phyloP scores from a whole-genome alignment of 2,113 vertebrate species.

The Poicephalus gulielmi region DNA sequence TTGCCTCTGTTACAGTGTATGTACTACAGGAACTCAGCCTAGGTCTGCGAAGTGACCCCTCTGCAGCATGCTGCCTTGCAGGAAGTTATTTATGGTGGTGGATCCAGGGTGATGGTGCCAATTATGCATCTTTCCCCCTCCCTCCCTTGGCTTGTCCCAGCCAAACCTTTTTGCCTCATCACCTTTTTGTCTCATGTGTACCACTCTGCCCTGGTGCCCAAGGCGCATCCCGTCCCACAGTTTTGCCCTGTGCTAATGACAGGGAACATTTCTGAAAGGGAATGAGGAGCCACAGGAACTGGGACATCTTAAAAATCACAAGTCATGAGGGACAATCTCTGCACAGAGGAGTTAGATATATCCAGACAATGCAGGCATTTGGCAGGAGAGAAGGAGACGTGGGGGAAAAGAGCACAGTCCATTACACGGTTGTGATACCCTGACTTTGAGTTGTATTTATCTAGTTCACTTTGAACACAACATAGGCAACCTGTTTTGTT shows the following conservation, averaged over 20 bases:
- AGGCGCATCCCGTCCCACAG: background rate
- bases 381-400: background rate
- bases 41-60: background rate
- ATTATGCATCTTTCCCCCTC: background rate
- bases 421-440: background rate
- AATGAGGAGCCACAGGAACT: background rate
- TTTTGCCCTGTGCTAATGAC: background rate
- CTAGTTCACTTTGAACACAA: background rate
- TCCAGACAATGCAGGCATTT: background rate
- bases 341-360: background rate
- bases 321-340: background rate
- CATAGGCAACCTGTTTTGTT: background rate
- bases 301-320: background rate
- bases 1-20: too few species aligned
- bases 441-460: background rate
- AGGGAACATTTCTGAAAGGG: background rate
- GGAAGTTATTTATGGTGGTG: background rate
- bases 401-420: background rate
- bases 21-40: background rate
- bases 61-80: background rate
- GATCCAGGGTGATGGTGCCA: background rate
- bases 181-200: background rate
- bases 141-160: background rate
- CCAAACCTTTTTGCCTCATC: background rate
- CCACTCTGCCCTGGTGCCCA: background rate